A percentile compares a stretch with the other conserved stretches of the same genome.
Evolutionary conservation across 2,797 vertebrate species (phyloP).

Genomic region (Hylomyscus alleni): DNA sequence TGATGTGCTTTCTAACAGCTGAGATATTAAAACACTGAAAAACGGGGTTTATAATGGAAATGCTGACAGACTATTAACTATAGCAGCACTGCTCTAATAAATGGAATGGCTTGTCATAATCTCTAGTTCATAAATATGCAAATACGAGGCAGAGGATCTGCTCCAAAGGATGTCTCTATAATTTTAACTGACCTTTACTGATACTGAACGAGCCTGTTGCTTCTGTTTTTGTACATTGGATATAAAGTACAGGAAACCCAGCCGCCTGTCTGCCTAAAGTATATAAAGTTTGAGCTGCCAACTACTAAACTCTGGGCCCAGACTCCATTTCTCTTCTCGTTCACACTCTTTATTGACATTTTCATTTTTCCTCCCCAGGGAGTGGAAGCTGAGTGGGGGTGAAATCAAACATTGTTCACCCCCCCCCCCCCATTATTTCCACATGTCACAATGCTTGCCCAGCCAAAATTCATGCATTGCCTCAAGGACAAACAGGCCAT

Average conservation of each 20-base stretch:
- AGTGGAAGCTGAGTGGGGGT: conserved; percentile 77
- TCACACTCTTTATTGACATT: conserved; percentile 89
- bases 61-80: conserved; percentile 92
- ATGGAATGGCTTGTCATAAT: conserved; percentile 91
- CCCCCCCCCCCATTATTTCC: conserved; percentile 79
- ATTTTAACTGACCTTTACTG: conserved; percentile 92
- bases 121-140: conserved; percentile 93
- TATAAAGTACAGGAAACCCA: conserved; percentile 84
- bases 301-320: conserved; percentile 86
- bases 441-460: conserved; percentile 88
- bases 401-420: conserved; percentile 84
- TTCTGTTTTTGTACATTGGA: conserved; percentile 87
- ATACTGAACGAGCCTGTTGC: conserved; percentile 90
- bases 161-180: conserved; percentile 92
- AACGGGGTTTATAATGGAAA: conserved; percentile 91
- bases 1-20: conserved; percentile 90
- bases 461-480: conserved; percentile 90
- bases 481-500: conserved; percentile 90
- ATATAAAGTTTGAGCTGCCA: conserved; percentile 84
- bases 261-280: conserved; percentile 78
- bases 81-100: conserved; percentile 90
- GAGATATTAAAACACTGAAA: conserved; percentile 91
- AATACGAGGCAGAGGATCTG: conserved; percentile 91
- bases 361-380: conserved; percentile 86
- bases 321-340: conserved; percentile 88